Evolutionary conservation across 1,140 invertebrate genomes (phyloP), one percentile per base, ranked within the genome.

Genomic region (Dolichoris vasculosae): DNA sequence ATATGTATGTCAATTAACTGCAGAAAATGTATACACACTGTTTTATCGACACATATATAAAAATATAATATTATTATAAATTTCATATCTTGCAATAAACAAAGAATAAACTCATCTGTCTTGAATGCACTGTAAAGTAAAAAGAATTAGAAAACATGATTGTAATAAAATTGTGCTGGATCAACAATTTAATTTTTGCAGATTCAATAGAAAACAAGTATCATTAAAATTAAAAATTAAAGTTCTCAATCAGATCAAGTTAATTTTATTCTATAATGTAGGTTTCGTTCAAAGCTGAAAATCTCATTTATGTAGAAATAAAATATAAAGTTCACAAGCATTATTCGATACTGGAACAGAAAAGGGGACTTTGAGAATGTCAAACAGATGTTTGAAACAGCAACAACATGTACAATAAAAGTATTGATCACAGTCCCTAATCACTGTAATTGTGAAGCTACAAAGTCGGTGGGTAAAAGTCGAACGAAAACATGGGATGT

Each of bases 401-500:
- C 38, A 55, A 26, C 35, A 40, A 46, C 9, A 26, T 76, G 59
- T 51, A 40, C 67, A 63, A 46, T 84, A 38, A 73, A 63, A 75
- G 64, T 86, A 84, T 82, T 86, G 86, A 67, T 87, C 78, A 46
- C 51, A 67, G 43, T 71, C 35, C 26, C 83, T 78, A 51, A 85
- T 84, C 87, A 78, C 76, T 73, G 32, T 73, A 86, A 48, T 77
- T 69, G 83, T 73, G 77, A 82, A 55, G 17, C 30, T 38, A 1
- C 6, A 17, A 71, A 85, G 51, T 75, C 81, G 67, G 69, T 67
- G 67, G 84, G 38, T 32, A 59, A 82, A 67, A 75, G 67, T 55
- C 43, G 79, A 64, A 48, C 59, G 67, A 71, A 83, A 88, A 87
- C 84, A 90, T 90, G 89, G 88, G 85, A 82, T 86, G 89, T 82